Evolutionary conservation across 2,888 invertebrate genomes (phyloP), one percentile per base, ranked within the genome.

Genomic region (Cheilosia soror): DNA sequence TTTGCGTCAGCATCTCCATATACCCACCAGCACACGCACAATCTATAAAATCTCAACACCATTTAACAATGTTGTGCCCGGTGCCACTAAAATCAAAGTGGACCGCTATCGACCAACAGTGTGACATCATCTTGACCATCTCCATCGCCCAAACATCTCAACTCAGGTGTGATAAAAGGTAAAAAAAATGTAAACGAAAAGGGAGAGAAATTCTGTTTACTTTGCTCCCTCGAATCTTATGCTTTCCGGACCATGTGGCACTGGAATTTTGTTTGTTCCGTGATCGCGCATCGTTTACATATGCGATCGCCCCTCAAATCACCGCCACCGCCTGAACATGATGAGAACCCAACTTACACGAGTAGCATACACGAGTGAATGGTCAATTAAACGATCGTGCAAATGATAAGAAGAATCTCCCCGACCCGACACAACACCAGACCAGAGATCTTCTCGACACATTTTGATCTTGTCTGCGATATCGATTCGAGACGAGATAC

Each of bases 311-410:
- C 6, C 44, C 44, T 6, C n/a, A 6, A 47, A 51, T 69, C 76
- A 69, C 42, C 27, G 4, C 1, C 20, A 1, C 51, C 51, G 11
- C 37, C 37, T 37, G 44, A 75, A 49, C 78, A 71, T 33, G 57
- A 58, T 31, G 42, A 42, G 57, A 65, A 49, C 49, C 37, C 49
- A 37, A 40, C 40, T 33, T 47, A 72, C 83, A 84, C 80, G 69
- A 80, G 83, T 84, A 84, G 83, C 83, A 20, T 20, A 84, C 68
- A 80, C 83, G 75, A 75, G 63, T 66, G 63, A 75, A 84, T 80
- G 80, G 63, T 58, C 83, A 75, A 69, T 84, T 84, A 84, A 84
- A 69, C 73, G 79, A 84, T 84, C 83, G 58, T 44, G 53, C 83
- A 47, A 79, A 69, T 58, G 79, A 80, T 84, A 78, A 53, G 33